Conservation (phyloP, 2,113 vertebrate species). For the Australoheros scitulus region DNA sequence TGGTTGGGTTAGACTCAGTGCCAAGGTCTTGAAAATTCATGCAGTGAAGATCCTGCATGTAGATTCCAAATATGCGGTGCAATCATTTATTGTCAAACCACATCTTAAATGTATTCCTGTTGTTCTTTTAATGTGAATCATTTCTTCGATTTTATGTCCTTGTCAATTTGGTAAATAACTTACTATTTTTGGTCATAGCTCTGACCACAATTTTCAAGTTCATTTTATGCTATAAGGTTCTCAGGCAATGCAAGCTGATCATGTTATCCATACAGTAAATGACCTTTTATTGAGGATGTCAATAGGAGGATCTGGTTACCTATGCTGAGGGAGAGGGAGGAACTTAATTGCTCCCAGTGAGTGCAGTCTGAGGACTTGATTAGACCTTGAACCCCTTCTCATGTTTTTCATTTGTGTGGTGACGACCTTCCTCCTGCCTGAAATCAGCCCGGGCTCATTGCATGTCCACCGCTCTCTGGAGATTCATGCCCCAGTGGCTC, state of each 20-base stretch:
- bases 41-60: constrained; percentile 50
- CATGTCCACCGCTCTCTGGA: constrained; percentile 70
- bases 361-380: constrained; percentile 81
- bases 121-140: constrained; percentile 40
- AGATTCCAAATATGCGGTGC: constrained; percentile 38
- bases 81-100: constrained; percentile 43
- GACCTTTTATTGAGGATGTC: constrained; percentile 80
- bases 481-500: constrained; percentile 73
- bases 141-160: constrained; percentile 63
- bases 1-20: constrained; percentile 67
- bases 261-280: constrained; percentile 78
- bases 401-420: constrained; percentile 84
- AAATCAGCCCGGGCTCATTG: constrained; percentile 75
- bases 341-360: constrained; percentile 82
- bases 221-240: constrained; percentile 56
- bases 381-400: constrained; percentile 81
- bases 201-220: constrained; percentile 57
- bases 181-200: constrained; percentile 30
- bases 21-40: constrained; percentile 69
- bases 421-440: constrained; percentile 79
- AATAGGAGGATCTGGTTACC: constrained; percentile 82
- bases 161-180: constrained; percentile 51
- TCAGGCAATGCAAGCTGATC: constrained; percentile 62
- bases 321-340: constrained; percentile 72
- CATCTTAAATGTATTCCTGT: constrained; percentile 35